These are phyloP conservation scores for Pardosa pseudoannulata DNA, from an alignment of 2,888 invertebrate genomes.

Conservation along the genomic window DNA sequence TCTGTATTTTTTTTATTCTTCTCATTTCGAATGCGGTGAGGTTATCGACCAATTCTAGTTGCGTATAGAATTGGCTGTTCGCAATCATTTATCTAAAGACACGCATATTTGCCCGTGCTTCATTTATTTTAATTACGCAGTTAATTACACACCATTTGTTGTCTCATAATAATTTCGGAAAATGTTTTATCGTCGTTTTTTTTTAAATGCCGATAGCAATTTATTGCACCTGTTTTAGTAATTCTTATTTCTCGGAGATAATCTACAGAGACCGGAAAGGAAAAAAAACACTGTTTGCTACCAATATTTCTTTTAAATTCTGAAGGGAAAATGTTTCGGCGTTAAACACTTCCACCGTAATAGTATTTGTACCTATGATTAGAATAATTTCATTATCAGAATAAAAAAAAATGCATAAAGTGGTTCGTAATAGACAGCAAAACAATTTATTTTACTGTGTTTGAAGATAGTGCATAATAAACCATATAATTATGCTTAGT, in stretches of 20 bases:
- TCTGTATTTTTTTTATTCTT: neutral
- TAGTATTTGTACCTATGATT: no score
- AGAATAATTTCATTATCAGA: no score
- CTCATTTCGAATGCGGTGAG: neutral
- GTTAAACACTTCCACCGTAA: no score
- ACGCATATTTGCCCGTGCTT: neutral
- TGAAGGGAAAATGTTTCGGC: no score
- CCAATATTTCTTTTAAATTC: no score
- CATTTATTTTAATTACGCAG: conserved; percentile 10
- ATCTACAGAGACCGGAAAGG: no score
- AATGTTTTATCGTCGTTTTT: neutral
- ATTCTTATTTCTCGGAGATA: neutral
- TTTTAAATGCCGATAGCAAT: neutral
- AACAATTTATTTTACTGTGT: no score
- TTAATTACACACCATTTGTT: neutral
- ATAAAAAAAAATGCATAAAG: no score
- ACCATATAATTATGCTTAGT: no score
- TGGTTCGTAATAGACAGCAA: no score
- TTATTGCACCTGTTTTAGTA: neutral
- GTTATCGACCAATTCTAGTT: neutral
- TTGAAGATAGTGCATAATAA: no score
- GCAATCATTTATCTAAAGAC: neutral
- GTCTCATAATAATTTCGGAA: neutral
- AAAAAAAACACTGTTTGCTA: no score
- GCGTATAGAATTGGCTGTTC: neutral